Base-by-base conservation (phyloP, 2,113 vertebrate species). In the Silurus meridionalis region DNA sequence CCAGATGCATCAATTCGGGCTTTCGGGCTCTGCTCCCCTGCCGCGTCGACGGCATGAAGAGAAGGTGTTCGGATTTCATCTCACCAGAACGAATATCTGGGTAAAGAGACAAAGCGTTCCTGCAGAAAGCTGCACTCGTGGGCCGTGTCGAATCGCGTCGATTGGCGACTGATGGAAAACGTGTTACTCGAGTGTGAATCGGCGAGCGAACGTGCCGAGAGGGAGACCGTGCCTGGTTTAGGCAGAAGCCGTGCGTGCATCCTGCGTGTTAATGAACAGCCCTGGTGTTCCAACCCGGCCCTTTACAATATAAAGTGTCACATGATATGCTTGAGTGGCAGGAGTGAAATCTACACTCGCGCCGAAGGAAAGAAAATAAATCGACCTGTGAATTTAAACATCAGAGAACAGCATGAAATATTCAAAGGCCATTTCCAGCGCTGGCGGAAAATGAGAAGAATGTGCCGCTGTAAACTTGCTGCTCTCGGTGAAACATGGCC, bases 161-260 rank as follows among this genome's bases (percentile, higher is more conserved):
- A 93, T 92, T 88, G 66, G 90, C 91, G 92, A 89, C 91, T 89
- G 89, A 91, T 89, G 52, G 82, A 83, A 67, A 46, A 57, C 66
- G 15, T 6, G 66, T 88, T 75, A 55, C 63, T 85, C 8, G 14
- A 85, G 77, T 25, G 84, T 21, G 63, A 21, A 50, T 52, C 61
- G 63, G 21, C 14, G 52, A 71, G 23, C 58, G 57, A 60, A 52
- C 50, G 37, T 46, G 82, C 25, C 50, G 52, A 69, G 82, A 83
- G 64, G 53, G 46, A 71, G 61, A 46, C 57, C 21, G n/a, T 55
- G 80, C 53, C 80, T 37, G 61, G 60, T 66, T 64, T 83, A 28
- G 64, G 55, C 64, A 37, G 48, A 55, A 21, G 50, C 46, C 14
- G 7, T 48, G 4, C 3, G 8, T 8, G 48, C 8, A 53, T 5